Conservation (phyloP, 2,113 vertebrate species). For the Bubo blakistoni region DNA sequence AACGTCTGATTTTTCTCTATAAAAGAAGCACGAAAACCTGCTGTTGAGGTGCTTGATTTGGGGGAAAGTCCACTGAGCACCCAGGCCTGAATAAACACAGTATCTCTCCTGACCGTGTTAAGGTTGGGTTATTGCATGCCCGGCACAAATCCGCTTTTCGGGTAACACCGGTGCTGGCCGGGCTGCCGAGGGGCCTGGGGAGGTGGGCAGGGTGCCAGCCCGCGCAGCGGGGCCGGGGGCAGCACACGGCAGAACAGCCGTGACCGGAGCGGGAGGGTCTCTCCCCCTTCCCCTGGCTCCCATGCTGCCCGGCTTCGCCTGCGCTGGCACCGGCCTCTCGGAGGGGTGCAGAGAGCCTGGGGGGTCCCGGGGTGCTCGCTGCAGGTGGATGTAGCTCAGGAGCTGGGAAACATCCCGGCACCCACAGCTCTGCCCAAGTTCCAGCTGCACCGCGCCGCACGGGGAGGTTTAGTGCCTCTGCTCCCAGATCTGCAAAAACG, state of each 20-base stretch:
- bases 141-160: too few species aligned
- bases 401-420: accelerated
- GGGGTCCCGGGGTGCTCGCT: not conserved
- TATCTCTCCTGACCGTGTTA: too few species aligned
- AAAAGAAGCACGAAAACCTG: too few species aligned
- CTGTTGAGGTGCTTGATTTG: too few species aligned
- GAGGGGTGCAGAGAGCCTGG: not conserved
- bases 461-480: not conserved
- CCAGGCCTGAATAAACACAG: too few species aligned
- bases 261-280: not conserved
- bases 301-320: too few species aligned
- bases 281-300: not conserved
- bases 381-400: not conserved
- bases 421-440: accelerated
- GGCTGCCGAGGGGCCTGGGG: not conserved
- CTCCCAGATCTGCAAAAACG: not conserved
- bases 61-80: too few species aligned
- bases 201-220: not conserved
- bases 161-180: too few species aligned
- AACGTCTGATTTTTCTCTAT: too few species aligned
- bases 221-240: not conserved
- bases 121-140: too few species aligned
- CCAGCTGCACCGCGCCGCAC: accelerated
- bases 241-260: accelerated
- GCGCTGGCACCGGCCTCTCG: accelerated